Conservation (phyloP, 2,888 invertebrate species). For the Apamea sordens region DNA sequence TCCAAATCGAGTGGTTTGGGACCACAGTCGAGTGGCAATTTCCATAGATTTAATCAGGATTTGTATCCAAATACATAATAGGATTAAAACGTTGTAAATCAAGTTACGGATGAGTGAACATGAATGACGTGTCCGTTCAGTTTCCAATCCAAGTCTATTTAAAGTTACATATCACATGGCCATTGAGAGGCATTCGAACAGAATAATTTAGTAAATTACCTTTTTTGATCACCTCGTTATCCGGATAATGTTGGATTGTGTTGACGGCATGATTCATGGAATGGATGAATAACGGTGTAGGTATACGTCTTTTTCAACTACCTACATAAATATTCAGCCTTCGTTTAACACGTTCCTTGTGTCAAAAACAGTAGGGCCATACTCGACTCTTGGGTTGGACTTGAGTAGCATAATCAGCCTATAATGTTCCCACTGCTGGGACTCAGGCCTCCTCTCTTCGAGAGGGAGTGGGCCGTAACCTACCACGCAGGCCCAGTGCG, state of each 20-base stretch:
- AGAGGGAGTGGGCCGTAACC: neutral
- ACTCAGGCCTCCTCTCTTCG: neutral
- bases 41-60: conserved; percentile 62
- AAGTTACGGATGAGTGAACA: conserved; percentile 70
- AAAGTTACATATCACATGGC: conserved; percentile 69
- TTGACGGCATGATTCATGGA: conserved; percentile 51
- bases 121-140: conserved; percentile 73
- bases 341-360: neutral
- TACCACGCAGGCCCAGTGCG: neutral
- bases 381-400: neutral
- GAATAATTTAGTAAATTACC: conserved; percentile 68
- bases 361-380: neutral
- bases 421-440: neutral
- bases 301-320: conserved; percentile 2
- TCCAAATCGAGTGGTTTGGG: conserved; percentile 33
- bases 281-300: conserved; percentile 25
- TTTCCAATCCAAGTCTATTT: conserved; percentile 71
- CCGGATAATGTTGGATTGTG: conserved; percentile 49
- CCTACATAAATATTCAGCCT: conserved; percentile 2
- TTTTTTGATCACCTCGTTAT: conserved; percentile 64
- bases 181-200: conserved; percentile 69
- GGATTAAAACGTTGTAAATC: conserved; percentile 72
- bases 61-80: conserved; percentile 66
- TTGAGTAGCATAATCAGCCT: neutral
- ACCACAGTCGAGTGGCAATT: conserved; percentile 50